Base-by-base conservation (phyloP, 2,113 vertebrate species). In the Hypocryptadius cinnamomeus region DNA sequence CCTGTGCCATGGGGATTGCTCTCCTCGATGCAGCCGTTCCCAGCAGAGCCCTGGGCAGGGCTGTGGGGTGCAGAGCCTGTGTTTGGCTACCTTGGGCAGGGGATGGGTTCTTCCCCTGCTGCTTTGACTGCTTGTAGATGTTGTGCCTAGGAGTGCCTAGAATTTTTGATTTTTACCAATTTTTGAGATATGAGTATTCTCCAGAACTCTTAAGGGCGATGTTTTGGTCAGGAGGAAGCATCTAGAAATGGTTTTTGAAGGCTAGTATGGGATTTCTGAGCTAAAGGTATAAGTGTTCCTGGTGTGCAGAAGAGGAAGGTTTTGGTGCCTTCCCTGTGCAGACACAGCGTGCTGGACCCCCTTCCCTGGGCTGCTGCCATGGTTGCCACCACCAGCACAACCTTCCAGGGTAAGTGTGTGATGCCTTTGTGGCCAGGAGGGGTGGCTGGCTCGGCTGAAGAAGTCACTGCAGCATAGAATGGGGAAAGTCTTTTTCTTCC, bases 251-350 rank as follows among this genome's bases (percentile, higher is more conserved):
- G 14, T 1, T 53, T 88, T 78, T 61, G 19, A 63, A 73, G 54
- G 19, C 54, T 28, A 24, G 13, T 10, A 6, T 40, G 69, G 39
- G 64, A 23, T 73, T 94, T 89, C 51, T 81, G 56, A 27, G 68
- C 17, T 40, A 48, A 83, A 73, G 77, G 6, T 42, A 2, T 6
- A 51, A 39, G 19, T 11, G 25, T n/a, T 61, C 42, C n/a, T 80
- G 63, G 37, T 0, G 0, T 22, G 39, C 1, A 0, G 15, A 56
- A 9, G 33, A 59, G 22, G 42, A 60, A 51, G 78, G 31, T 57
- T 80, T 83, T 33, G 50, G 37, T 85, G 37, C 30, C 50, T 77
- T 79, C 45, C 33, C 31, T 54, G 51, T 13, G 23, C 69, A 33
- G 42, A n/a, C 39, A 30, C 1, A 2, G 21, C 0, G 2, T 73